Evolutionary conservation across 1,140 invertebrate genomes (phyloP).

Genomic region (Daktulosphaira vitifoliae): DNA sequence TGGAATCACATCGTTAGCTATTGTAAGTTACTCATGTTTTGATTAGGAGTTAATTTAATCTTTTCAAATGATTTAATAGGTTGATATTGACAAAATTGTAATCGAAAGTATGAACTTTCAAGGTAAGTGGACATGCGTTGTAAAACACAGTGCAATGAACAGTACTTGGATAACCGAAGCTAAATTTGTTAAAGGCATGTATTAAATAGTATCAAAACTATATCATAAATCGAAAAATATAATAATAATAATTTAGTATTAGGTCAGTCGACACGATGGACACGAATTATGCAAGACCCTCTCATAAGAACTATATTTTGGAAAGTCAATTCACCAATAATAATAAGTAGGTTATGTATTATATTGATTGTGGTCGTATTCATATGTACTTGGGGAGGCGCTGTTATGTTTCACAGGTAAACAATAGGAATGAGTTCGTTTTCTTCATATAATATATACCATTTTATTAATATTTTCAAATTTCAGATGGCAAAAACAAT

Average conservation of each 20-base stretch:
- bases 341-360: not conserved
- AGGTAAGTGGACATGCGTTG: conserved; percentile 10
- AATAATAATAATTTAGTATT: not conserved
- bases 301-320: conserved; percentile 9
- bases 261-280: conserved; percentile 9
- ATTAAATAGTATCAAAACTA: too few relatives aligned
- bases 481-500: not conserved
- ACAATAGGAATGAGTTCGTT: not conserved
- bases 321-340: conserved; percentile 2
- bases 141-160: not conserved
- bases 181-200: conserved; percentile 5
- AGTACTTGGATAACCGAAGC: not conserved
- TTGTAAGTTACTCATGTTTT: not conserved
- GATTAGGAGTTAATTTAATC: too few relatives aligned
- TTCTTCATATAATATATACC: too few relatives aligned
- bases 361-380: not conserved
- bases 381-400: conserved; percentile 4
- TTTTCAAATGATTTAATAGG: not conserved
- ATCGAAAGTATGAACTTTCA: conserved; percentile 1
- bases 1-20: not conserved
- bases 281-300: conserved; percentile 11
- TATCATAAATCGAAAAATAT: not conserved
- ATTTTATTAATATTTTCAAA: too few relatives aligned
- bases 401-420: conserved; percentile 3
- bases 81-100: conserved; percentile 2